These are phyloP conservation scores for Agrilus biguttatus DNA, from an alignment of 2,888 invertebrate species.

Conservation along the genomic window DNA sequence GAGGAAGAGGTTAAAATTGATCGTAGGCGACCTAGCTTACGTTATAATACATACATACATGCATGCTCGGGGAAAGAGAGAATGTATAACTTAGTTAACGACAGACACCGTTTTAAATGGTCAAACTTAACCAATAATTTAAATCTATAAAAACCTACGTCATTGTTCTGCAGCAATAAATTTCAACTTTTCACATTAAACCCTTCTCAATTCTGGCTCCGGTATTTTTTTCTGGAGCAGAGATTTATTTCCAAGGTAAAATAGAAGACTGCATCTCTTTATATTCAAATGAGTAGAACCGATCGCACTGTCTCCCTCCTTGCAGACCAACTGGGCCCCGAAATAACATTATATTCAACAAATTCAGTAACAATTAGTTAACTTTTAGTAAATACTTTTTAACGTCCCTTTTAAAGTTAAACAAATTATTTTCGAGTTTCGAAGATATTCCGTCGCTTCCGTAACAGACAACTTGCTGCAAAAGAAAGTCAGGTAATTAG, in stretches of 20 bases:
- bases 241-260: slow-evolving; percentile 27
- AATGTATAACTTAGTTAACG: slow-evolving; percentile 28
- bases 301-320: not conserved
- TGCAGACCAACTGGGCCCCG: not conserved
- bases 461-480: no score
- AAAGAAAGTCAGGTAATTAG: no score
- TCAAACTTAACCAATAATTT: slow-evolving; percentile 34
- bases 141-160: slow-evolving; percentile 33
- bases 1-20: slow-evolving; percentile 2
- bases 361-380: no score
- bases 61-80: slow-evolving; percentile 19
- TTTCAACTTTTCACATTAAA: slow-evolving; percentile 35
- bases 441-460: no score
- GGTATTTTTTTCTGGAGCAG: slow-evolving; percentile 20
- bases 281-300: slow-evolving; percentile 28
- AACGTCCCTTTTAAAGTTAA: no score
- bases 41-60: slow-evolving; percentile 9
- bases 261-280: slow-evolving; percentile 30
- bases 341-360: no score
- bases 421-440: no score
- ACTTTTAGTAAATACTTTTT: no score
- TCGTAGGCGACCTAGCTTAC: slow-evolving; percentile 4
- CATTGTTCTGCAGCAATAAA: slow-evolving; percentile 34
- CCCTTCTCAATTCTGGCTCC: slow-evolving; percentile 30
- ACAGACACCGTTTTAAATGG: slow-evolving; percentile 24